Conservation (phyloP, 2,888 invertebrate genomes). For the Hetaerina titia region DNA sequence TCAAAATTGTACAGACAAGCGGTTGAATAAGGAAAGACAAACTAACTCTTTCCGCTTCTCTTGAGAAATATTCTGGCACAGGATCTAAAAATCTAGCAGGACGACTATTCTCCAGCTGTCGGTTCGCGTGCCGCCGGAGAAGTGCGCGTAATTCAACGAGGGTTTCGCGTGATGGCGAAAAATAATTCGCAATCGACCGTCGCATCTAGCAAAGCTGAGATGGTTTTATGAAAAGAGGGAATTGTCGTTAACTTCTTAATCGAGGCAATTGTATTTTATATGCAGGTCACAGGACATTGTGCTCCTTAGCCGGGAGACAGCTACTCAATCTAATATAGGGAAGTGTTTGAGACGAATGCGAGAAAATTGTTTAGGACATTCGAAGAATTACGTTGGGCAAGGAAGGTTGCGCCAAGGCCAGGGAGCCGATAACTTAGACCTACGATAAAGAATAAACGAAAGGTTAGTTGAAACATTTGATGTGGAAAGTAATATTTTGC, state of each 20-base stretch:
- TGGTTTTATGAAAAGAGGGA: neutral
- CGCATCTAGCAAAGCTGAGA: neutral
- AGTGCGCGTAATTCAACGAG: slow-evolving; percentile 9
- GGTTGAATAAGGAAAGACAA: neutral
- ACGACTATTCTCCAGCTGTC: neutral
- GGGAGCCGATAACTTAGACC: too few species aligned
- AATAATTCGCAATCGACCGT: neutral
- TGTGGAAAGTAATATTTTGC: too few species aligned
- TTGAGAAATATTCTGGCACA: neutral
- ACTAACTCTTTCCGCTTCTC: neutral
- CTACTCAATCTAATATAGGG: too few species aligned
- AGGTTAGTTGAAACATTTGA: too few species aligned
- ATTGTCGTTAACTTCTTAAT: neutral
- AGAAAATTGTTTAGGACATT: too few species aligned
- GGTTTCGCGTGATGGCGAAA: neutral
- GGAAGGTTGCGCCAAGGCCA: too few species aligned
- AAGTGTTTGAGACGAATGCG: too few species aligned
- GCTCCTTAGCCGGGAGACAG: too few species aligned
- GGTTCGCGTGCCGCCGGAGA: neutral
- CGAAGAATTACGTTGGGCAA: too few species aligned
- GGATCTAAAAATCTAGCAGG: neutral
- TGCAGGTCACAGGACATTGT: neutral
- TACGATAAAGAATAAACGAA: too few species aligned
- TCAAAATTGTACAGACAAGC: too few species aligned
- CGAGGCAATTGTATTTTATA: neutral